Evolutionary conservation across 2,113 vertebrate species (phyloP).

Genomic region (Falcunculus frontatus): DNA sequence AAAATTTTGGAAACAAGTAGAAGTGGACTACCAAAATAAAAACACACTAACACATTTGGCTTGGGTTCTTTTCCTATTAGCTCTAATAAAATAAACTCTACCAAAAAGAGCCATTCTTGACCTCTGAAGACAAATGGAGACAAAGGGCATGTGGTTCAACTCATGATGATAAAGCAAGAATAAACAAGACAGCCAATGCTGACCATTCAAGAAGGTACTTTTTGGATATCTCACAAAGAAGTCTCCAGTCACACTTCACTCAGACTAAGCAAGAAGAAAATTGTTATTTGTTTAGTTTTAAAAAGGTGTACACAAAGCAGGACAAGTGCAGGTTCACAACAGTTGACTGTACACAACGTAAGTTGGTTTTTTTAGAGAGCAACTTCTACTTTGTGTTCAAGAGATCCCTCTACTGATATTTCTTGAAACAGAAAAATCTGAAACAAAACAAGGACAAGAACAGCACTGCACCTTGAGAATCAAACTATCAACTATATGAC

Average conservation of each 20-base stretch:
- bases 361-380: background rate
- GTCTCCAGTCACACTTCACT: background rate
- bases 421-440: background rate
- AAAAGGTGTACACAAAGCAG: background rate
- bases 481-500: background rate
- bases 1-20: background rate
- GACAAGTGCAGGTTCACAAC: background rate
- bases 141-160: background rate
- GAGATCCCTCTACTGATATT: background rate
- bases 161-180: background rate
- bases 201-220: background rate
- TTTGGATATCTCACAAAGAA: background rate
- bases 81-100: background rate
- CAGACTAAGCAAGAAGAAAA: background rate
- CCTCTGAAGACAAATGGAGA: background rate
- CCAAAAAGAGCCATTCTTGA: background rate
- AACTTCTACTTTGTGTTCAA: background rate
- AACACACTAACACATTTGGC: background rate
- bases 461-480: background rate
- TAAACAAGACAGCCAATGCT: background rate
- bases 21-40: background rate
- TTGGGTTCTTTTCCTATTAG: background rate
- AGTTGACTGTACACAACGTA: fast-evolving
- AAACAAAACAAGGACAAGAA: background rate
- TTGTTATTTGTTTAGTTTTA: background rate